Percentiles rank a stretch among this genome's conserved stretches.
Conservation (phyloP, 2,888 invertebrate species). For the Sarcophaga carnaria region DNA sequence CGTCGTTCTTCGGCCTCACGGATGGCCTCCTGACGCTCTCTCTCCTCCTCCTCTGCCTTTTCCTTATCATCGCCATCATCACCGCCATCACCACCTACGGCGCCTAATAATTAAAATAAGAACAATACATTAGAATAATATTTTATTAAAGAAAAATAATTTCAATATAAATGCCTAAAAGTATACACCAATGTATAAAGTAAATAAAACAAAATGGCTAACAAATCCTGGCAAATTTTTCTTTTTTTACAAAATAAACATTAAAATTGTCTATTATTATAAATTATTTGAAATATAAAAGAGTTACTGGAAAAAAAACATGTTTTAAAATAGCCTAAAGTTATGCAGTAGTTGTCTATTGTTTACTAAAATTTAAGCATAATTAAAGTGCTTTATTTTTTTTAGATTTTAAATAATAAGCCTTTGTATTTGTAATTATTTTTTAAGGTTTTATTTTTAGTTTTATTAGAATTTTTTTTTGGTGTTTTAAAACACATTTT, state of each 20-base stretch:
- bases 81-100: slow-evolving; percentile 94
- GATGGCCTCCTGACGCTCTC: slow-evolving; percentile 98
- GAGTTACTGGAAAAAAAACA: not conserved
- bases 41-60: slow-evolving; percentile 98
- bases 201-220: not conserved
- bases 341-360: not conserved
- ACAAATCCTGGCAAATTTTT: not conserved
- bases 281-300: not conserved
- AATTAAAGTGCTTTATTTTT: not conserved
- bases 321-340: not conserved
- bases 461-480: not conserved
- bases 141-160: not conserved
- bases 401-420: too few relatives aligned
- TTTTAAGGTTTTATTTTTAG: not conserved
- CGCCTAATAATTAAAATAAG: slow-evolving; percentile 84
- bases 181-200: slow-evolving; percentile 16
- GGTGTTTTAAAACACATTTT: not conserved
- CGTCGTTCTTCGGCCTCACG: slow-evolving; percentile 98
- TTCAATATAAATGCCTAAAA: not conserved
- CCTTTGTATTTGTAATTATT: not conserved
- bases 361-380: not conserved
- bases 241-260: not conserved
- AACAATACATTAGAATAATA: slow-evolving; percentile 24
- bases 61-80: slow-evolving; percentile 98
- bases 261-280: not conserved